Evolutionary conservation across 2,113 vertebrate species (phyloP).

Genomic region (Canis aureus): DNA sequence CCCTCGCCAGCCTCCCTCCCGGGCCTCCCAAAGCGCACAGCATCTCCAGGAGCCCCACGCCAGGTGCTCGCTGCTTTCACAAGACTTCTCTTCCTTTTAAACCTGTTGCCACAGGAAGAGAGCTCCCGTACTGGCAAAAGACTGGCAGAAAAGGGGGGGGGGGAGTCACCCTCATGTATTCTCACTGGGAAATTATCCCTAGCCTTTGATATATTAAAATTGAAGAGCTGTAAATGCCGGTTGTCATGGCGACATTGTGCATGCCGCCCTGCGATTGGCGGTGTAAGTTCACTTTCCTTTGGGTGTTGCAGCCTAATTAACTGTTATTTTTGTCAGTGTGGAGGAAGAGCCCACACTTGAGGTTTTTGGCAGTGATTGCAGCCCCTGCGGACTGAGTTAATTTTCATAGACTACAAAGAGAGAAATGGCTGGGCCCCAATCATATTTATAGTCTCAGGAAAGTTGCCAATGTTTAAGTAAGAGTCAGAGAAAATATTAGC

Average conservation of each 20-base stretch:
- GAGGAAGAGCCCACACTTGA: constrained; percentile 80
- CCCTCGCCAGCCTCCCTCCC: background rate
- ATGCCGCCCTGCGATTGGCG: constrained; percentile 77
- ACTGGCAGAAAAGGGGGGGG: constrained; percentile 8
- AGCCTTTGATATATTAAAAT: constrained; percentile 87
- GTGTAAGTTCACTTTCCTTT: constrained; percentile 85
- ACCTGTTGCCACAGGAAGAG: constrained; percentile 38
- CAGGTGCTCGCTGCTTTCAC: background rate
- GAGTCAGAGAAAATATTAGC: constrained; percentile 51
- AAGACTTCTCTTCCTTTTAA: constrained; percentile 33
- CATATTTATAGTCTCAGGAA: constrained; percentile 56
- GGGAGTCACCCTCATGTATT: background rate
- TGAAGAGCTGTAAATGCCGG: constrained; percentile 86
- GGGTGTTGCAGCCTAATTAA: constrained; percentile 88
- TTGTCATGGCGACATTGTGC: constrained; percentile 87
- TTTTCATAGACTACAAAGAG: constrained; percentile 78
- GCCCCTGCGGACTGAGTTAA: constrained; percentile 77
- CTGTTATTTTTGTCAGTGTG: constrained; percentile 84
- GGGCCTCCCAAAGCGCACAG: background rate
- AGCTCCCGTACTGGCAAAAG: constrained; percentile 64
- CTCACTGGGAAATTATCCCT: constrained; percentile 83
- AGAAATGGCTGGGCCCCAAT: constrained; percentile 54
- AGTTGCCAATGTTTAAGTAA: constrained; percentile 71
- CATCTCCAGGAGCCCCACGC: background rate
- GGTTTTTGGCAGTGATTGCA: constrained; percentile 69